These are phyloP conservation scores for Etheostoma perlongum DNA, from an alignment of 2,797 vertebrate species.

Conservation along the genomic window DNA sequence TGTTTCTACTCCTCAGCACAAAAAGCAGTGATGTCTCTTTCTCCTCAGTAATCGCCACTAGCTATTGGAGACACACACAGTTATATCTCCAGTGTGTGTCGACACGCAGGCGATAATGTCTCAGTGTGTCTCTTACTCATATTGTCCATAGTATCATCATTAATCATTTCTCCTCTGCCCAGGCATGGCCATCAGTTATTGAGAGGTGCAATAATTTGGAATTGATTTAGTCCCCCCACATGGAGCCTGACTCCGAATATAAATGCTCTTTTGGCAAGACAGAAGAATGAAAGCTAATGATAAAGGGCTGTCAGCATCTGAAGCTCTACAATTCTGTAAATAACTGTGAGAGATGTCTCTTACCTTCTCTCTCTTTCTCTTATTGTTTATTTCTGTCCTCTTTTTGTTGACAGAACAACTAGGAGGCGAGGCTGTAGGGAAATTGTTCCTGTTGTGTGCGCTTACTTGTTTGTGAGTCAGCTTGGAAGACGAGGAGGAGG, in stretches of 20 bases:
- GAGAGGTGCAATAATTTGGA: conserved; percentile 84
- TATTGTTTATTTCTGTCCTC: conserved; percentile 47
- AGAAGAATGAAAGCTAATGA: conserved; percentile 70
- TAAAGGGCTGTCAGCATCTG: conserved; percentile 65
- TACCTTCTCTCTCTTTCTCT: conserved; percentile 17
- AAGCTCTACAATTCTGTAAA: conserved; percentile 59
- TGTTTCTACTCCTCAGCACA: conserved; percentile 29
- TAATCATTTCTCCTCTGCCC: conserved; percentile 79
- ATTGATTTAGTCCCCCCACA: conserved; percentile 80
- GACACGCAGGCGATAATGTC: conserved; percentile 67
- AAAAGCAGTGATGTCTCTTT: conserved; percentile 55
- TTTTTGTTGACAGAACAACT: conserved; percentile 39
- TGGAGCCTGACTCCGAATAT: conserved; percentile 63
- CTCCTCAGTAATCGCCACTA: conserved; percentile 50
- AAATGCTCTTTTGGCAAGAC: conserved; percentile 62
- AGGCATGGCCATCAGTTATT: conserved; percentile 82
- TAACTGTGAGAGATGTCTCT: conserved; percentile 50
- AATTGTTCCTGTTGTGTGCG: conserved; percentile 37
- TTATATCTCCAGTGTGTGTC: conserved; percentile 43
- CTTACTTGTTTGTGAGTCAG: conserved; percentile 59
- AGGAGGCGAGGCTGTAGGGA: conserved; percentile 27
- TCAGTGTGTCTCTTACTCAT: conserved; percentile 78
- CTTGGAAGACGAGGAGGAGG: conserved; percentile 27
- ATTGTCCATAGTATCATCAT: conserved; percentile 82
- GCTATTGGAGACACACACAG: conserved; percentile 39